Evolutionary conservation across 2,888 invertebrate species (phyloP).

Genomic region (Tachina grossa): DNA sequence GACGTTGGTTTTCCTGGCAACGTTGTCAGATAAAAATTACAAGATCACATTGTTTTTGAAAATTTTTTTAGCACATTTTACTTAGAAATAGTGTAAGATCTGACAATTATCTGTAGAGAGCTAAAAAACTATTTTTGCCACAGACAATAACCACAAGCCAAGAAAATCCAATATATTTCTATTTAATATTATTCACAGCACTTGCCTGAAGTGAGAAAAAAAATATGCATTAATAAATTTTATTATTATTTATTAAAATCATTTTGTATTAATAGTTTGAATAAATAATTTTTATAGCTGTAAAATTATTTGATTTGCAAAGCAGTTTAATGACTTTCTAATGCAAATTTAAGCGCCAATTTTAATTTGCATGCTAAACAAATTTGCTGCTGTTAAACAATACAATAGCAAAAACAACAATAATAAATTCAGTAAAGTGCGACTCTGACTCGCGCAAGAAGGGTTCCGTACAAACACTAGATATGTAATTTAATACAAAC

Average conservation of each 20-base stretch:
- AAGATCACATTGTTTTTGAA: no score
- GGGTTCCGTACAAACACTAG: no score
- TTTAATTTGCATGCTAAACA: slow-evolving; percentile 53
- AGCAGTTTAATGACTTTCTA: slow-evolving; percentile 44
- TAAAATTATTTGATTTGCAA: neutral
- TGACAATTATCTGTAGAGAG: neutral
- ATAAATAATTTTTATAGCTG: slow-evolving; percentile 14
- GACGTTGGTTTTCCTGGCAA: no score
- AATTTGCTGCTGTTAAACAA: slow-evolving; percentile 44
- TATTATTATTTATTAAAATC: neutral
- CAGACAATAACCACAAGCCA: neutral
- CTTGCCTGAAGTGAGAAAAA: neutral
- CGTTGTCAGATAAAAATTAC: no score
- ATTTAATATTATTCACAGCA: neutral
- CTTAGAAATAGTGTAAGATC: no score
- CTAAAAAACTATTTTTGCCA: neutral
- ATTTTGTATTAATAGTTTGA: slow-evolving; percentile 29
- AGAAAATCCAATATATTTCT: neutral
- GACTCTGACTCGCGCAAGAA: no score
- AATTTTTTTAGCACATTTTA: no score
- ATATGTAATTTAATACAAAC: no score
- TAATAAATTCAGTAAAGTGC: no score
- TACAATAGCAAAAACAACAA: slow-evolving; percentile 14
- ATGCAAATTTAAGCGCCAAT: slow-evolving; percentile 59
- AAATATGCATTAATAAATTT: slow-evolving; percentile 14